Evolutionary conservation across 2,797 vertebrate genomes (phyloP).

Genomic region (Melanotaenia nigrans): DNA sequence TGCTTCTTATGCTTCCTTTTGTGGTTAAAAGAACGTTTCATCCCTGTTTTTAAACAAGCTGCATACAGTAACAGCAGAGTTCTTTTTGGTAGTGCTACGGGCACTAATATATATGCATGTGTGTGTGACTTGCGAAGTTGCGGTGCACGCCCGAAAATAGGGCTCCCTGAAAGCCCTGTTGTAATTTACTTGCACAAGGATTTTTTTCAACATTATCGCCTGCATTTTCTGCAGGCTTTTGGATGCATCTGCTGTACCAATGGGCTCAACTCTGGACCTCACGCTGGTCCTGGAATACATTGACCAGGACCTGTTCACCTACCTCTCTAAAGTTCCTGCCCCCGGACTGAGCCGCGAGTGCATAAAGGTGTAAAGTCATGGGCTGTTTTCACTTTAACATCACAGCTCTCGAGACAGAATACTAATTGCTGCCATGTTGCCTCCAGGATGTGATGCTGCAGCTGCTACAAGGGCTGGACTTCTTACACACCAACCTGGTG

Average conservation of each 20-base stretch:
- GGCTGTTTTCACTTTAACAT: background rate
- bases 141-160: no score
- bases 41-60: no score
- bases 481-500: conserved; percentile 82
- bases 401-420: background rate
- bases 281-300: conserved; percentile 84
- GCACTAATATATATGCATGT: no score
- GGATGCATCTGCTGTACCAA: conserved; percentile 66
- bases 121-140: no score
- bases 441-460: conserved; percentile 81
- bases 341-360: conserved; percentile 68
- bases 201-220: background rate
- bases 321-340: conserved; percentile 71
- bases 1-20: no score
- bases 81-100: no score
- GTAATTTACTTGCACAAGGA: background rate
- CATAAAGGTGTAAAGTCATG: conserved; percentile 74
- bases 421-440: background rate
- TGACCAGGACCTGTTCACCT: conserved; percentile 83
- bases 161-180: no score
- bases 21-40: no score
- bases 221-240: conserved; percentile 69
- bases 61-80: no score
- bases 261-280: conserved; percentile 71
- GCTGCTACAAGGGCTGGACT: conserved; percentile 83